Evolutionary conservation across 2,797 vertebrate species (phyloP), one percentile per base, ranked within the genome.

Genomic region (Gymnoscopelus microlampas): DNA sequence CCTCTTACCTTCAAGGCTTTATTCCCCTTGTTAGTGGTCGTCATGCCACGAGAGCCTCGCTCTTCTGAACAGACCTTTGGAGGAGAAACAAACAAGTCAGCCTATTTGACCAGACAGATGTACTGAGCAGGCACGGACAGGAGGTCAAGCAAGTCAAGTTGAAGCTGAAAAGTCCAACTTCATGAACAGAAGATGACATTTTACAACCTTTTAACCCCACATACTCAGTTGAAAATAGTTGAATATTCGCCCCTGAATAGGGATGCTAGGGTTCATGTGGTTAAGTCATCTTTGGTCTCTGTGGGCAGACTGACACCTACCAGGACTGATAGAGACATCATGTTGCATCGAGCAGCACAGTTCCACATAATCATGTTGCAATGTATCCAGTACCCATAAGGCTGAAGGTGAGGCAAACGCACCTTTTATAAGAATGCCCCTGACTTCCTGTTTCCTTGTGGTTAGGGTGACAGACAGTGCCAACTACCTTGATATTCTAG

Each of bases 11-110:
- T 99, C 90, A 99, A 96, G 95, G 97, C 97, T 93, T 98, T 99
- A 95, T 95, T 98, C 95, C 96, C 97, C 96, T 98, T 98, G 93
- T 94, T 97, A 92, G 96, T 95, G 95, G 97, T 98, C 96, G 97
- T 98, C 97, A 99, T 99, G 96, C 97, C 97, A 96, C 93, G 93
- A 93, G 93, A 96, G 92, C 95, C 93, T 86, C 66, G 82, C 81
- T 92, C 88, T 93, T 88, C 94, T 92, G 89, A 91, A 87, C 92
- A 94, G 89, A 94, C 95, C 96, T 97, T 62, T 23, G 49, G 60
- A 85, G 73, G 79, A 39, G 24, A 70, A 32, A 80, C 66, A 71
- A 63, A 4, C 57, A 62, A 57, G 24, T 10, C 5, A 10, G 9
- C n/a, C 9, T 14, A 13, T 68, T 60, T 12, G 35, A 32, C 24